A percentile compares a stretch with the other conserved stretches of the same genome.
phyloP scores from a whole-genome alignment of 1,140 invertebrate genomes.

The Drosophila virilis region DNA sequence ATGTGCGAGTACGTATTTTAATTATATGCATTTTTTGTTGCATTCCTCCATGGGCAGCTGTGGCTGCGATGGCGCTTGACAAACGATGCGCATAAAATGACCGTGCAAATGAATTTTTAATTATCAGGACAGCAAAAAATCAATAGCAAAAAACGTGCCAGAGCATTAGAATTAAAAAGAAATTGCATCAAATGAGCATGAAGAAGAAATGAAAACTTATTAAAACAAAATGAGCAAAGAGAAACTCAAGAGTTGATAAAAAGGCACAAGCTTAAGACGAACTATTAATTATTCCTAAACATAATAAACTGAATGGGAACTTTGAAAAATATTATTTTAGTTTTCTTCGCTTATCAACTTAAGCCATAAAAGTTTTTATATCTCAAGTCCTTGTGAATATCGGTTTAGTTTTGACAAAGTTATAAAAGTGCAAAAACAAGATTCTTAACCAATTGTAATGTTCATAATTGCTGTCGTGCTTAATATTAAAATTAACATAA shows the following conservation, averaged over 20 bases:
- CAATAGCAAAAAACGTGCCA: conserved; percentile 53
- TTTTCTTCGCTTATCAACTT: no score
- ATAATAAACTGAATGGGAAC: no score
- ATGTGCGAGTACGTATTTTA: conserved; percentile 58
- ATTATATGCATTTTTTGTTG: conserved; percentile 77
- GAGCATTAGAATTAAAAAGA: conserved; percentile 48
- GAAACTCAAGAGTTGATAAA: background rate
- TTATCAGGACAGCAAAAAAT: conserved; percentile 69
- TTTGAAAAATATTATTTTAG: no score
- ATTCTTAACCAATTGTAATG: background rate
- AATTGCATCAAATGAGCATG: conserved; percentile 11
- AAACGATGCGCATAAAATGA: conserved; percentile 42
- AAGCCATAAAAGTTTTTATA: no score
- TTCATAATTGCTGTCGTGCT: background rate
- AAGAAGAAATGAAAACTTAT: conserved; percentile 11
- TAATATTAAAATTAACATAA: conserved; percentile 3
- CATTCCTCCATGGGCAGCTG: conserved; percentile 56
- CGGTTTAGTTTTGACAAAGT: no score
- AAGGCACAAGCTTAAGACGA: no score
- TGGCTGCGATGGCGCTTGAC: conserved; percentile 11
- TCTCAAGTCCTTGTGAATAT: no score
- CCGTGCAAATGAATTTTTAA: conserved; percentile 78
- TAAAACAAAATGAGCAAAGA: background rate
- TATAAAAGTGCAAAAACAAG: background rate
- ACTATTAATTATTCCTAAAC: no score